Percentiles rank a stretch among this genome's conserved stretches.
Conservation (phyloP, 2,888 invertebrate genomes). For the Lepeophtheirus nordmannii region DNA sequence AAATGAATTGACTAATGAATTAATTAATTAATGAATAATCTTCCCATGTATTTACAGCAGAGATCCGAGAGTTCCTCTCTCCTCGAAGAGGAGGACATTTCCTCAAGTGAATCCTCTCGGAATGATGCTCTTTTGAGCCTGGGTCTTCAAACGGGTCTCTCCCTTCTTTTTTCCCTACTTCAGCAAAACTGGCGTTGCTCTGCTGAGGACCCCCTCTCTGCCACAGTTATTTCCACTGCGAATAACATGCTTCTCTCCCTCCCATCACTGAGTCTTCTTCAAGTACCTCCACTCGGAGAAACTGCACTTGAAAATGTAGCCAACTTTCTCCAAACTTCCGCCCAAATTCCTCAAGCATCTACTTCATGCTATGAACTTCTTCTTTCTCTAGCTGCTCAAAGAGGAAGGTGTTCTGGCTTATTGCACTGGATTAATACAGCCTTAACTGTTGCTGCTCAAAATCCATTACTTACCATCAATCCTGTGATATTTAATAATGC, state of each 20-base stretch:
- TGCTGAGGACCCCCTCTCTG: conserved; percentile 29
- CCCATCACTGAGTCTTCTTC: neutral
- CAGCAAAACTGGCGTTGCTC: conserved; percentile 42
- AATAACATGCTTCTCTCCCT: neutral
- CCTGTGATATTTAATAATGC: neutral
- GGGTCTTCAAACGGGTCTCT: conserved; percentile 46
- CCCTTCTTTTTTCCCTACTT: conserved; percentile 44
- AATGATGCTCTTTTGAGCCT: conserved; percentile 44
- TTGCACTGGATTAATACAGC: conserved; percentile 49
- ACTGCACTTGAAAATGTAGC: neutral
- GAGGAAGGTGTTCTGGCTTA: conserved; percentile 44
- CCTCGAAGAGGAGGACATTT: no score
- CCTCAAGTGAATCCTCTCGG: conserved; percentile 27
- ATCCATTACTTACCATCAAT: neutral
- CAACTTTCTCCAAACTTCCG: neutral
- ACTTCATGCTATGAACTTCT: conserved; percentile 38
- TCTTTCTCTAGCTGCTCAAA: conserved; percentile 43
- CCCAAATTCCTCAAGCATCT: neutral
- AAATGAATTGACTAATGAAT: no score
- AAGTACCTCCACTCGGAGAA: neutral
- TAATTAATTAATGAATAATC: no score
- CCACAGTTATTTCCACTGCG: neutral
- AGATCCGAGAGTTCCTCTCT: no score
- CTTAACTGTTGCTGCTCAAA: conserved; percentile 33
- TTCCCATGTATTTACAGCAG: no score